These are phyloP conservation scores for Pygoscelis adeliae DNA, from an alignment of 2,113 vertebrate genomes.

Conservation along the genomic window DNA sequence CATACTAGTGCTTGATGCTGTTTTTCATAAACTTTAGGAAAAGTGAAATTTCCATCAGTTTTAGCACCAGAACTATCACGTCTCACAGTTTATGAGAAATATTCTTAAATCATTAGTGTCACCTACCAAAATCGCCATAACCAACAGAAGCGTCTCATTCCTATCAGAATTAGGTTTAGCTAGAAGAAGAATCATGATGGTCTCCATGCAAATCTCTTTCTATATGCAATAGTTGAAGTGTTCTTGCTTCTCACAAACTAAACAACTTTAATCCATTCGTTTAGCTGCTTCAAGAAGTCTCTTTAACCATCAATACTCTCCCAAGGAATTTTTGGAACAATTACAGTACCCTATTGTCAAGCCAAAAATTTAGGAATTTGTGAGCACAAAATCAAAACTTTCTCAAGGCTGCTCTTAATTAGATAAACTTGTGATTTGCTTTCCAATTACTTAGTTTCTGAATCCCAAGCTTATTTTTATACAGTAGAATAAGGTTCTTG, in stretches of 20 bases:
- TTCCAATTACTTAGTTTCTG: neutral
- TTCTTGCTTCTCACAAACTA: neutral
- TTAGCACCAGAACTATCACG: neutral
- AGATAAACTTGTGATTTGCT: neutral
- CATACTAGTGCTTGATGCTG: neutral
- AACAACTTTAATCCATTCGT: neutral
- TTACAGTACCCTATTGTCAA: neutral
- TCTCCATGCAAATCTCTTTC: neutral
- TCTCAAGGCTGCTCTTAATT: neutral
- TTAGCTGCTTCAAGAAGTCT: neutral
- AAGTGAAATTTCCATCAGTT: neutral
- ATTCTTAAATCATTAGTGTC: neutral
- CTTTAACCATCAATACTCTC: neutral
- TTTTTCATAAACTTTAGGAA: neutral
- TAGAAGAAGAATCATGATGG: neutral
- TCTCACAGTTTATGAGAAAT: neutral
- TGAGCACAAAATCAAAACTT: neutral
- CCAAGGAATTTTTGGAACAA: neutral
- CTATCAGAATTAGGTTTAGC: neutral
- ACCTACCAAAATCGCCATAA: neutral
- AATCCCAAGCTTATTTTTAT: neutral
- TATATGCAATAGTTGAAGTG: neutral
- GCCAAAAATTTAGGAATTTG: neutral
- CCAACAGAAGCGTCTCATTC: neutral
- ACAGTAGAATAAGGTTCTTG: neutral